phyloP scores from a whole-genome alignment of 2,797 vertebrate species.

The Xenopus petersii region DNA sequence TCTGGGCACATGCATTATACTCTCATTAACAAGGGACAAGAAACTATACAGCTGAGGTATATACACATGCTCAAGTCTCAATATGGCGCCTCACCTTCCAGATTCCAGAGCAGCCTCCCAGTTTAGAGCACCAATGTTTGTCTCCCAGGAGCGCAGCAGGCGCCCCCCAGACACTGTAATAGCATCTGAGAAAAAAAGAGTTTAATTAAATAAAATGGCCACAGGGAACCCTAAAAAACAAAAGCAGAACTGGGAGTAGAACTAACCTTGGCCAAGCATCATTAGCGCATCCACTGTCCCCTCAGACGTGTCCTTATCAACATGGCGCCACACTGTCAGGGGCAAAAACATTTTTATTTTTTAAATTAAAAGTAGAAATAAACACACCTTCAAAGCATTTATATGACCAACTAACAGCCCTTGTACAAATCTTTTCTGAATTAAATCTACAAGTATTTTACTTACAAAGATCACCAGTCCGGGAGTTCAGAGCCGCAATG shows the following conservation, averaged over 20 bases:
- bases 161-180: slow-evolving; percentile 82
- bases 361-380: too few species aligned
- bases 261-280: slow-evolving; percentile 83
- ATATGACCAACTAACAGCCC: too few species aligned
- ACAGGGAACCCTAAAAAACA: background rate
- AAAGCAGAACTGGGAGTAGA: background rate
- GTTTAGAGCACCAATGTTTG: slow-evolving; percentile 87
- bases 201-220: background rate
- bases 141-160: slow-evolving; percentile 91
- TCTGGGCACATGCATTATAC: too few species aligned
- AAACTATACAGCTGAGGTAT: too few species aligned
- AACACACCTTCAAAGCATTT: too few species aligned
- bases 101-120: slow-evolving; percentile 89
- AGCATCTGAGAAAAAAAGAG: slow-evolving; percentile 71
- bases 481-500: slow-evolving; percentile 86
- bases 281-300: slow-evolving; percentile 82
- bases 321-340: slow-evolving; percentile 87
- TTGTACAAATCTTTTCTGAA: too few species aligned
- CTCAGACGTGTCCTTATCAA: slow-evolving; percentile 83
- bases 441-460: slow-evolving; percentile 36
- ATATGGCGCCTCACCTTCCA: slow-evolving; percentile 75
- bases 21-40: too few species aligned
- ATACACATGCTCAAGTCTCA: background rate
- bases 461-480: slow-evolving; percentile 90
- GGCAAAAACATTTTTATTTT: too few species aligned